phyloP scores from a whole-genome alignment of 2,888 invertebrate species.

The Hypercompe scribonia region DNA sequence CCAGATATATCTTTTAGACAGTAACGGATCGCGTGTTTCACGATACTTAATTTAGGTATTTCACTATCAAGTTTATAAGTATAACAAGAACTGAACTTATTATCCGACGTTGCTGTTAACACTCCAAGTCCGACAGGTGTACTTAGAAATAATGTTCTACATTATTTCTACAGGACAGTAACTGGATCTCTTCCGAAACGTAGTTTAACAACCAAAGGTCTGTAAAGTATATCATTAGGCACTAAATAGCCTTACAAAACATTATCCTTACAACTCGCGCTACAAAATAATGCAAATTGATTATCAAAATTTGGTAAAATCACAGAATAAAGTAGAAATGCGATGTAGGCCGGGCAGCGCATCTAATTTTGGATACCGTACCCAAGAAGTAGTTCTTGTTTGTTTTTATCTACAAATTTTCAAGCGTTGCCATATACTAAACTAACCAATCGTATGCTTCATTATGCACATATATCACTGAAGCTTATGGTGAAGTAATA shows the following conservation, averaged over 20 bases:
- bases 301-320: background rate
- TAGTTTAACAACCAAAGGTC: background rate
- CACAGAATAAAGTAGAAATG: too few relatives aligned
- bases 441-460: background rate
- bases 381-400: background rate
- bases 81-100: conserved; percentile 34
- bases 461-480: background rate
- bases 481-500: background rate
- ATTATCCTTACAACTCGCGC: too few relatives aligned
- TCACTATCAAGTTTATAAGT: conserved; percentile 11
- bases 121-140: conserved; percentile 11
- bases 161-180: background rate
- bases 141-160: background rate
- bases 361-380: background rate
- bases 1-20: conserved; percentile 30
- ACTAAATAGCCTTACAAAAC: too few relatives aligned
- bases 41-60: conserved; percentile 27
- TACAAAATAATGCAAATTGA: background rate
- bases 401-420: background rate
- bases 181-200: background rate
- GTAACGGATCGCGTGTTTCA: conserved; percentile 43
- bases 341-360: too few relatives aligned
- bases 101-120: conserved; percentile 27
- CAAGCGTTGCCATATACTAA: background rate
- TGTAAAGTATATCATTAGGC: background rate